A percentile compares a stretch with the other conserved stretches of the same genome.
These are phyloP conservation scores for Arbacia lixula DNA, from an alignment of 53 echinoderm and acorn worm species.

Conservation along the genomic window DNA sequence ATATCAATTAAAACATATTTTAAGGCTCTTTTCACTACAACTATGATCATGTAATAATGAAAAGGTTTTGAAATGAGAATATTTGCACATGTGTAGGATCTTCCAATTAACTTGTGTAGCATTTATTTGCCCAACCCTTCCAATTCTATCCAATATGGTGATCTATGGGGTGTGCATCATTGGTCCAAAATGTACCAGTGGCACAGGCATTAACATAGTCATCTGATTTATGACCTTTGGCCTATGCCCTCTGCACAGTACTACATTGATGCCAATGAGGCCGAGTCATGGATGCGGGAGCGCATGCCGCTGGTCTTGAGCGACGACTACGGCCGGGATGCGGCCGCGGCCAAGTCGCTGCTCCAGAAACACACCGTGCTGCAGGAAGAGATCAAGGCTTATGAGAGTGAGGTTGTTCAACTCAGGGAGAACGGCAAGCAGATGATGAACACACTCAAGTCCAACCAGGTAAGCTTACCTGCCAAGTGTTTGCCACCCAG, in stretches of 20 bases:
- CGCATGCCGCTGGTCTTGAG: constrained; percentile 96
- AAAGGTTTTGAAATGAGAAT: too few relatives aligned
- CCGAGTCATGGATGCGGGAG: constrained; percentile 99
- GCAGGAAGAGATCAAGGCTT: constrained; percentile 91
- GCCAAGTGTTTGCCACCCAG: not conserved
- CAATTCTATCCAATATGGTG: not conserved
- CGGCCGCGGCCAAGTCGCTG: constrained; percentile 79
- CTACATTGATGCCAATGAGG: constrained; percentile 98
- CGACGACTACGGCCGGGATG: constrained; percentile 94
- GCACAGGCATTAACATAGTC: not conserved
- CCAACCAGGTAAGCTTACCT: constrained; percentile 56
- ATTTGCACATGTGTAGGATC: too few relatives aligned
- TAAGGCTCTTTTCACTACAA: too few relatives aligned
- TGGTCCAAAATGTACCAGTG: not conserved
- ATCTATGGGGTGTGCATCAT: not conserved
- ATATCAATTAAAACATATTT: too few relatives aligned
- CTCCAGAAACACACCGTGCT: constrained; percentile 80
- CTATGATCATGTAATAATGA: too few relatives aligned
- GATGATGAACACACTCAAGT: constrained; percentile 67
- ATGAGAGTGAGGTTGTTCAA: constrained; percentile 88
- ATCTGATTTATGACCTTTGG: not conserved
- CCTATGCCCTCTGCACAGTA: constrained; percentile 50
- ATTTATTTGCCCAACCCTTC: not conserved
- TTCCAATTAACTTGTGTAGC: too few relatives aligned
- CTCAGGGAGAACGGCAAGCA: constrained; percentile 59